These are phyloP conservation scores for Scomber japonicus DNA, from an alignment of 2,113 vertebrate species.

Conservation along the genomic window DNA sequence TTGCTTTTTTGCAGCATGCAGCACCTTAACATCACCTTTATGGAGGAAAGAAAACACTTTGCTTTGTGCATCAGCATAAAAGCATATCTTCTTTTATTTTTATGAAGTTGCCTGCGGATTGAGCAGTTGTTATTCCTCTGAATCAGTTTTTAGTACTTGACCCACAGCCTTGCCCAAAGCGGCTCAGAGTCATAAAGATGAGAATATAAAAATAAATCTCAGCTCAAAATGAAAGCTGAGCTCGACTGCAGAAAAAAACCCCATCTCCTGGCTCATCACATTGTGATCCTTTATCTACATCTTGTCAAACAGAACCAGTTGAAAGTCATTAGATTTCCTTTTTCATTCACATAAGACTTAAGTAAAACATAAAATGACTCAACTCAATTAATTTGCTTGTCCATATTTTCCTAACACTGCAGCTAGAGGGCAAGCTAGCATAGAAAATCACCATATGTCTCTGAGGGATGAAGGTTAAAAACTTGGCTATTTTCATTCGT, in stretches of 20 bases:
- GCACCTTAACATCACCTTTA: constrained; percentile 11
- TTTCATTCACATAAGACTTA: background rate
- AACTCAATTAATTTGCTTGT: constrained; percentile 9
- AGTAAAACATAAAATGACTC: background rate
- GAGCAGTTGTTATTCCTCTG: constrained; percentile 32
- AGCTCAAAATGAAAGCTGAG: constrained; percentile 33
- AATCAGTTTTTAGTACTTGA: constrained; percentile 40
- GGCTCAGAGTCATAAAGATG: constrained; percentile 23
- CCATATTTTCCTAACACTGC: constrained; percentile 47
- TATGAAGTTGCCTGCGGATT: constrained; percentile 30
- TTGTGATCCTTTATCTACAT: background rate
- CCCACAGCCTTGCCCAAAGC: constrained; percentile 15
- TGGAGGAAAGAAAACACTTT: background rate
- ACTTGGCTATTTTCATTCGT: background rate
- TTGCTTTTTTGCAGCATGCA: constrained; percentile 1
- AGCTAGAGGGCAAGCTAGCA: constrained; percentile 75
- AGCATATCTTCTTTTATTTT: constrained; percentile 23
- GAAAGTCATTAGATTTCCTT: constrained; percentile 6
- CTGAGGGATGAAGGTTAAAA: constrained; percentile 19
- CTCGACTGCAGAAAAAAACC: constrained; percentile 26
- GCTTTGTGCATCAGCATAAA: constrained; percentile 15
- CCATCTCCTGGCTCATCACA: constrained; percentile 26
- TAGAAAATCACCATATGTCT: constrained; percentile 36
- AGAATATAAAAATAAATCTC: constrained; percentile 52
- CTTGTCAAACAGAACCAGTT: constrained; percentile 20